These are phyloP conservation scores for Cephus spinipes DNA, from an alignment of 2,888 invertebrate species.

Conservation along the genomic window DNA sequence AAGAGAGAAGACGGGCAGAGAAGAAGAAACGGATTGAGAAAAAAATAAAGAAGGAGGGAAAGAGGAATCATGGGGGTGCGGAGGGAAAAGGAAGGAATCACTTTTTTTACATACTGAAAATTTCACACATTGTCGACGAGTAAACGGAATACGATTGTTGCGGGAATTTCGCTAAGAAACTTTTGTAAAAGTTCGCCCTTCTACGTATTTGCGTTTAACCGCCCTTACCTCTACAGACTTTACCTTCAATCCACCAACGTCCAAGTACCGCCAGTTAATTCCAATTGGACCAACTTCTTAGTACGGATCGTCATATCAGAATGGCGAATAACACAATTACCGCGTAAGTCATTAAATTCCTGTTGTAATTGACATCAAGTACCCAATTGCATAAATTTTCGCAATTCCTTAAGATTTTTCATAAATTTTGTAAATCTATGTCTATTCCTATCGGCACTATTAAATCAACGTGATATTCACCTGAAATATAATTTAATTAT, in stretches of 20 bases:
- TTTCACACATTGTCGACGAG: conserved; percentile 57
- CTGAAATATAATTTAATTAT: not conserved
- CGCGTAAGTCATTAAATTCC: conserved; percentile 29
- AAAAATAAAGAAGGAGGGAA: conserved; percentile 14
- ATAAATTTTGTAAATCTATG: not conserved
- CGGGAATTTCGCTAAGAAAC: conserved; percentile 18
- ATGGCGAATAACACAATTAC: conserved; percentile 33
- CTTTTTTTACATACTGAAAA: conserved; percentile 42
- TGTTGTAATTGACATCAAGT: not conserved
- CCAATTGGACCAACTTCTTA: not conserved
- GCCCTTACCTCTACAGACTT: not conserved
- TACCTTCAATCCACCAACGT: not conserved
- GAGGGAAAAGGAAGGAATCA: conserved; percentile 27
- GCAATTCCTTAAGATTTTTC: not conserved
- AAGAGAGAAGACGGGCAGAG: conserved; percentile 48
- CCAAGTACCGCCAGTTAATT: not conserved
- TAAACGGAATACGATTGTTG: conserved; percentile 59
- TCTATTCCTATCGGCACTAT: not conserved
- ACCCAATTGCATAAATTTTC: not conserved
- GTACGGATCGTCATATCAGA: conserved; percentile 8
- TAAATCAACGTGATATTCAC: not conserved
- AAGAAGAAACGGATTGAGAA: conserved; percentile 32
- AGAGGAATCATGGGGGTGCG: conserved; percentile 49
- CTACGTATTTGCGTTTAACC: not conserved
- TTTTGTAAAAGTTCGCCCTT: not conserved